A percentile compares a stretch with the other conserved stretches of the same genome.
Evolutionary conservation across 2,797 vertebrate genomes (phyloP).

Genomic region (Urocyon cinereoargenteus): DNA sequence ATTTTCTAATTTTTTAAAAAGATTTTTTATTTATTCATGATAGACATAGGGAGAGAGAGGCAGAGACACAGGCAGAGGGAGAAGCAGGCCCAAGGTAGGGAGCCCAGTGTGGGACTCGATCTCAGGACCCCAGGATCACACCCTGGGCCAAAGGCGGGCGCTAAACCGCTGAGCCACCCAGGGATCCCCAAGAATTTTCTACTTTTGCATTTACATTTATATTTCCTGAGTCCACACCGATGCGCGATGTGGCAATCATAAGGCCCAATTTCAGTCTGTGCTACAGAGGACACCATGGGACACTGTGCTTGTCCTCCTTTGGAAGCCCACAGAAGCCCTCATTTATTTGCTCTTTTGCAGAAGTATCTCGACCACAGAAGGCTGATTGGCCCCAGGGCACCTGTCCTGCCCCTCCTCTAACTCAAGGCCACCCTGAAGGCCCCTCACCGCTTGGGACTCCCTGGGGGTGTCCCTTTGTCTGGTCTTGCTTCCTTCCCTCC

Average conservation of each 20-base stretch:
- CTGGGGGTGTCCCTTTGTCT: no score
- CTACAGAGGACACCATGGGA: background rate
- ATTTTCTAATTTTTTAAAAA: background rate
- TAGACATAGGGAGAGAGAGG: no score
- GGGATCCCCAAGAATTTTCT: background rate
- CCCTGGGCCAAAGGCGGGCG: no score
- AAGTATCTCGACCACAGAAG: background rate
- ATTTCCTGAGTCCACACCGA: background rate
- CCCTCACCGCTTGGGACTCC: background rate
- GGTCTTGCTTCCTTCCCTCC: background rate
- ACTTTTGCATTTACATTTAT: background rate
- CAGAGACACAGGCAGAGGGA: no score
- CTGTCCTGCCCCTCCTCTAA: background rate
- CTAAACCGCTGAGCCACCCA: no score
- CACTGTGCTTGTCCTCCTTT: no score
- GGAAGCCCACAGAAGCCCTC: background rate
- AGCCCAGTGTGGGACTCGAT: no score
- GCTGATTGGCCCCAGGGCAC: background rate
- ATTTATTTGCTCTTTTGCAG: background rate
- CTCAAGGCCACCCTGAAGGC: background rate
- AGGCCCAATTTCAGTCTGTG: background rate
- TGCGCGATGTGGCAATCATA: background rate
- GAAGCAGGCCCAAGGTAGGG: no score
- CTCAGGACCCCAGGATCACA: no score
- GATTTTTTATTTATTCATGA: no score